Base-by-base conservation (phyloP, 2,113 vertebrate genomes). In the Paracanthobrama guichenoti region DNA sequence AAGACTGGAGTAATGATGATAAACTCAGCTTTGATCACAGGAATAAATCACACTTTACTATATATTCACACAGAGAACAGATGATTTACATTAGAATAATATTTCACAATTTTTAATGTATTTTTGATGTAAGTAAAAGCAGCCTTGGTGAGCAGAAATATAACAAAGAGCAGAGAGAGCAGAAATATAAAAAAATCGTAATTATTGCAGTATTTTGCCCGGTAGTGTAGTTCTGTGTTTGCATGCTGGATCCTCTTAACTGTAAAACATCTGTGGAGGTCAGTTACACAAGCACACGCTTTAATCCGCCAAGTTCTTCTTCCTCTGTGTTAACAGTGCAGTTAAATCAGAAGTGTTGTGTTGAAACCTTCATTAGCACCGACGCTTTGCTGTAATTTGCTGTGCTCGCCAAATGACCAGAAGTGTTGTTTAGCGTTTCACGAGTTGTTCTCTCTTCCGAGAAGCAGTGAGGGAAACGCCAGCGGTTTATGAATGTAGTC, bases 321-420 rank as follows among this genome's bases (percentile, higher is more conserved):
- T 79, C 26, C 2, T 64, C 5, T 11, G 13, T 3, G n/a, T 46
- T 67, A 67, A 80, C 44, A 50, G 44, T 67, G 9, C 79, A 20
- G 9, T 81, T 67, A 81, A 67, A 81, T 35, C 42, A 22, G 13
- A 80, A 50, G 0, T 46, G 78, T 66, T 64, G 78, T 80, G 78
- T 24, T 24, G 66, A 50, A 80, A 67, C 18, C 28, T 67, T 80
- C 44, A 50, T 81, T 81, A 81, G 60, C 44, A 35, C 60, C 26
- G 4, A 6, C 1, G 11, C 13, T 44, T 44, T 12, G n/a, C 39
- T 59, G 60, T 67, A 66, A 67, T 66, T 48, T 48, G 59, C 77
- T 20, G n/a, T 6, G 14, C 39, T 64, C 8, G 44, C 78, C 60
- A 80, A 80, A 80, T 50, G 22, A 50, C 9, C 62, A 64, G 39